Evolutionary conservation across 2,113 vertebrate species (phyloP).

Genomic region (Sprattus sprattus): DNA sequence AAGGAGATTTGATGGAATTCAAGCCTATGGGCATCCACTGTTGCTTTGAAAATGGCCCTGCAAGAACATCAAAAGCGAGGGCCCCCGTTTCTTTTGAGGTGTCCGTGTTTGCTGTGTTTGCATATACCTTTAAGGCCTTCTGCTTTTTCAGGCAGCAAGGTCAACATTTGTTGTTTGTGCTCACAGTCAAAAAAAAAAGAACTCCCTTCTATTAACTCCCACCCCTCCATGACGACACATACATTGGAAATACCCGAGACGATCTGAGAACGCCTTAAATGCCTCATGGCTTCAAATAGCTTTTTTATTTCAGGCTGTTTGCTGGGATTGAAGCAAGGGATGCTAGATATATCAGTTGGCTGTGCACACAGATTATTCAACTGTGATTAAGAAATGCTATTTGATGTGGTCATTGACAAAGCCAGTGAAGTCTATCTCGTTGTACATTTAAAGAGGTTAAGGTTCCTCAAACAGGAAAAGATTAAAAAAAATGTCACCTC

Average conservation of each 20-base stretch:
- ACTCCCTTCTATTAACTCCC: slow-evolving; percentile 37
- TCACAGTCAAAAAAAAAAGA: slow-evolving; percentile 56
- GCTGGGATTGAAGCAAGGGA: slow-evolving; percentile 24
- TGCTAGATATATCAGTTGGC: background rate
- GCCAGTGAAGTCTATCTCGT: too few species aligned
- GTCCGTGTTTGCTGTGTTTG: slow-evolving; percentile 61
- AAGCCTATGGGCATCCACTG: slow-evolving; percentile 74
- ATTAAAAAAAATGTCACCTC: too few species aligned
- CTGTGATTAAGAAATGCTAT: background rate
- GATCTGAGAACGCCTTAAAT: slow-evolving; percentile 54
- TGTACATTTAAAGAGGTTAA: too few species aligned
- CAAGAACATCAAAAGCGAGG: slow-evolving; percentile 69
- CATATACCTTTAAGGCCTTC: slow-evolving; percentile 74
- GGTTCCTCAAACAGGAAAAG: too few species aligned
- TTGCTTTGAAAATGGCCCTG: slow-evolving; percentile 67
- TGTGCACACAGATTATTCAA: background rate
- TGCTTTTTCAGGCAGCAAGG: slow-evolving; percentile 63
- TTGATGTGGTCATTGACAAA: background rate
- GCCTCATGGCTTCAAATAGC: slow-evolving; percentile 43
- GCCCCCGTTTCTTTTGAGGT: slow-evolving; percentile 61
- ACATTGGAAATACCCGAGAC: slow-evolving; percentile 58
- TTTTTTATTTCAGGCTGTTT: slow-evolving; percentile 47
- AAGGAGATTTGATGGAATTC: slow-evolving; percentile 71
- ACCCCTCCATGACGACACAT: slow-evolving; percentile 42
- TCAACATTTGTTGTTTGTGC: slow-evolving; percentile 71